Base-by-base conservation (phyloP, 2,113 vertebrate genomes). In the Sorex fumeus region DNA sequence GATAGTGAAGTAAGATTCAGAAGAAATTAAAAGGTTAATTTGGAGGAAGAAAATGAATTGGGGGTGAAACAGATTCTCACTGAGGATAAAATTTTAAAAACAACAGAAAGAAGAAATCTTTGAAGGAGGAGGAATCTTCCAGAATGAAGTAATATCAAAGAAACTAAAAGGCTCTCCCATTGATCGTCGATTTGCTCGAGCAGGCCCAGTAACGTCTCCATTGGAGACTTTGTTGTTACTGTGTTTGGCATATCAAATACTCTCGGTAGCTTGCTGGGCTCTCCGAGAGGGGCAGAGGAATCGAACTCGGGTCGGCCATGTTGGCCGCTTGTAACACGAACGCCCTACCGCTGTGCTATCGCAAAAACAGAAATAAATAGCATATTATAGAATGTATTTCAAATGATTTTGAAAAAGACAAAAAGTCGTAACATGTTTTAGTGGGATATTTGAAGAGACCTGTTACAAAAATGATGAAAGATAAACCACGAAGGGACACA, bases 371-470 rank as follows among this genome's bases (percentile, higher is more conserved):
- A 27, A 27, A 64, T 36, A 75, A 50, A 43, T 40, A 19, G 6
- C 40, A 53, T 70, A 45, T 86, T 71, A 32, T 28, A 82, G 64
- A 36, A 87, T 47, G 45, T 62, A 62, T 62, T 67, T 77, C n/a
- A 79, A 80, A 40, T 21, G 34, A 71, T 40, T 76, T 74, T 60
- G 30, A 66, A 86, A 88, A 94, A 43, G n/a, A 47, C 6, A 45
- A 57, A 62, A 28, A 34, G 27, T 53, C 72, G 76, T 21, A 47
- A 6, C 2, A 15, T 3, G 43, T 60, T 47, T 83, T 27, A 21
- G 8, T 5, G 66, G 40, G 32, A n/a, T 47, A 62, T 75, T 87
- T 69, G 72, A 84, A 70, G 66, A 80, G 71, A 62, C 64, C 62
- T 40, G 34, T 34, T 19, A 62, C 8, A 84, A 30, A 95, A 81